Base-by-base conservation (phyloP, 2,113 vertebrate genomes). In the Cochlearius cochlearius region DNA sequence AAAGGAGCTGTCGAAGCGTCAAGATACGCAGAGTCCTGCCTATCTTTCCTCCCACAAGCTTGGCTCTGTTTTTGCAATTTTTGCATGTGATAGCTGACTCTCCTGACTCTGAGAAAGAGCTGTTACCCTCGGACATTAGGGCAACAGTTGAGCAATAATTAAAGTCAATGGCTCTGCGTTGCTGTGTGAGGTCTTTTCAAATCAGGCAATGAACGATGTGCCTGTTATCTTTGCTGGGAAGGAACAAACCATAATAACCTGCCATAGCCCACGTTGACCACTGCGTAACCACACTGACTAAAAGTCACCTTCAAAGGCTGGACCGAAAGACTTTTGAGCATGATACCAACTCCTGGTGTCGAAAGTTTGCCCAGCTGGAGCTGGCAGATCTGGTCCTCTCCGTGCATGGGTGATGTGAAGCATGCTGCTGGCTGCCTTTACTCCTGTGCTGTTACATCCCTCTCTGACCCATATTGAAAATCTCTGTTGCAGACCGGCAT, bases 181-280 rank as follows among this genome's bases (percentile, higher is more conserved):
- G 67, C 20, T 50, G 22, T 50, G 17, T 68, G 73, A 90, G 25
- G 11, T 63, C 7, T 86, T 91, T 90, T 50, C 6, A 25, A 69
- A 29, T 12, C 36, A 91, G 10, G 19, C 34, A 76, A 15, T n/a
- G 15, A 73, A 29, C 16, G 11, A 36, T 5, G 4, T 60, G 12
- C 38, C 45, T 76, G 27, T 53, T 49, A 3, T 22, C 27, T 82
- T 66, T 80, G 11, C 30, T 66, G 27, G 15, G n/a, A 55, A 60
- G 29, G 47, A 69, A 36, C 12, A 60, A 88, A 72, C 22, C 1
- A 1, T 22, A 34, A 41, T 55, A 79, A 66, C 4, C 18, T 14
- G 2, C 36, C 15, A 17, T 13, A 49, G 11, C 12, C 11, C 47
- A 26, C 2, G 0, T 0, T 88, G 75, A 9, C 49, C 23, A 34